A percentile compares a stretch with the other conserved stretches of the same genome.
phyloP scores from a whole-genome alignment of 2,888 invertebrate species.

The Periphyllus acericola region DNA sequence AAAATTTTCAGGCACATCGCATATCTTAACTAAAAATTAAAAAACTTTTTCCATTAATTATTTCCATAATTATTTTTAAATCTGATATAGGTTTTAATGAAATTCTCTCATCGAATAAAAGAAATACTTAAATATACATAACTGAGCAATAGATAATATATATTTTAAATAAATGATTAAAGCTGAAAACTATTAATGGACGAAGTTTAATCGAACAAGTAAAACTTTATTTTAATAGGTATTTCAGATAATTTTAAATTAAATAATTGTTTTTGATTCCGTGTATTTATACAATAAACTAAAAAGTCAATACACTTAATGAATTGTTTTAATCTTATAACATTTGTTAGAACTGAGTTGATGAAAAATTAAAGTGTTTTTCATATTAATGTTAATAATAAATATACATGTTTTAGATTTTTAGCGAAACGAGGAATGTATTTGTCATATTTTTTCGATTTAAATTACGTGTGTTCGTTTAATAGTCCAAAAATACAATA shows the following conservation, averaged over 20 bases:
- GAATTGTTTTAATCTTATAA: not conserved
- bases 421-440: too few relatives aligned
- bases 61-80: not conserved
- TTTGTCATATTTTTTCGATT: too few relatives aligned
- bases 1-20: not conserved
- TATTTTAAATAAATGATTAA: not conserved
- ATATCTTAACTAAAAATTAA: not conserved
- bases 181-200: not conserved
- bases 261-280: not conserved
- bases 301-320: not conserved
- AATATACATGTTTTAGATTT: too few relatives aligned
- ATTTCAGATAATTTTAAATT: not conserved
- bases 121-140: not conserved
- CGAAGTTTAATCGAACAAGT: not conserved
- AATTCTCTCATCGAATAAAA: not conserved
- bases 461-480: too few relatives aligned
- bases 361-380: not conserved
- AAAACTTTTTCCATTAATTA: slow-evolving; percentile 11
- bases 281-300: not conserved
- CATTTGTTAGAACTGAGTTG: not conserved
- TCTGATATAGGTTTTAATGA: not conserved
- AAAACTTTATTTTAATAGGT: not conserved
- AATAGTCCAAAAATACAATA: too few relatives aligned
- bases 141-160: not conserved
- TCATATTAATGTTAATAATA: not conserved